Percentiles rank a stretch among this genome's conserved stretches.
These are phyloP conservation scores for Poeciliopsis occidentalis DNA, from an alignment of 2,113 vertebrate genomes.

Conservation along the genomic window DNA sequence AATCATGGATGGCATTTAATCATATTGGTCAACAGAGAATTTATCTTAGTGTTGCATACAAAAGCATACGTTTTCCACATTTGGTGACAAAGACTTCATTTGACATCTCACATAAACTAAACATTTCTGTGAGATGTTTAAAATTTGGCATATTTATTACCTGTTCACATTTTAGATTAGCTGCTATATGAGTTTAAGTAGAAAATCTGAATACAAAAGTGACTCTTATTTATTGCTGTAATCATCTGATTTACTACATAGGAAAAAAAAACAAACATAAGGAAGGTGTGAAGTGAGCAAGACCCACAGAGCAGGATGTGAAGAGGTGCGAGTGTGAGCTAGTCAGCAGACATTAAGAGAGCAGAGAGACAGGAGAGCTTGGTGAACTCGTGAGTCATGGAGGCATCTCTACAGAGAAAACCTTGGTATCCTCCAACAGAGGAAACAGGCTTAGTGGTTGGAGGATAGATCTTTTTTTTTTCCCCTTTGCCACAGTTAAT, in stretches of 20 bases:
- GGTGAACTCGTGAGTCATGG: slow-evolving; percentile 55
- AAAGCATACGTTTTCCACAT: no score
- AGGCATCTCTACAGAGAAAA: slow-evolving; percentile 67
- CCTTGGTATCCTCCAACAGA: slow-evolving; percentile 67
- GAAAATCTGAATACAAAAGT: background rate
- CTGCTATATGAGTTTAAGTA: background rate
- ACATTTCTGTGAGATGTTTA: background rate
- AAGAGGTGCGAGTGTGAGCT: slow-evolving; percentile 37
- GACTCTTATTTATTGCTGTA: background rate
- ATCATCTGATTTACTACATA: background rate
- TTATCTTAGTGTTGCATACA: no score
- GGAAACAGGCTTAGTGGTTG: slow-evolving; percentile 74
- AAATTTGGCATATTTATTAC: background rate
- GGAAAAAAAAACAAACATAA: background rate
- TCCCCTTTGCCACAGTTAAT: slow-evolving; percentile 77
- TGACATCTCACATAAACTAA: background rate
- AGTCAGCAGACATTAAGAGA: slow-evolving; percentile 47
- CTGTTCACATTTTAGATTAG: background rate
- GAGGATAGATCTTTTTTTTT: slow-evolving; percentile 74
- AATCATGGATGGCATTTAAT: no score
- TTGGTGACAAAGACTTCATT: background rate
- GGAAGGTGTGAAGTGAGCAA: slow-evolving; percentile 4
- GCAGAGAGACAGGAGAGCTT: slow-evolving; percentile 26
- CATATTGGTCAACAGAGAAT: no score
- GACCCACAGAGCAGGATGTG: slow-evolving; percentile 13